Evolutionary conservation across 2,888 invertebrate species (phyloP), one percentile per base, ranked within the genome.

Genomic region (Prosopocoilus inquinatus): DNA sequence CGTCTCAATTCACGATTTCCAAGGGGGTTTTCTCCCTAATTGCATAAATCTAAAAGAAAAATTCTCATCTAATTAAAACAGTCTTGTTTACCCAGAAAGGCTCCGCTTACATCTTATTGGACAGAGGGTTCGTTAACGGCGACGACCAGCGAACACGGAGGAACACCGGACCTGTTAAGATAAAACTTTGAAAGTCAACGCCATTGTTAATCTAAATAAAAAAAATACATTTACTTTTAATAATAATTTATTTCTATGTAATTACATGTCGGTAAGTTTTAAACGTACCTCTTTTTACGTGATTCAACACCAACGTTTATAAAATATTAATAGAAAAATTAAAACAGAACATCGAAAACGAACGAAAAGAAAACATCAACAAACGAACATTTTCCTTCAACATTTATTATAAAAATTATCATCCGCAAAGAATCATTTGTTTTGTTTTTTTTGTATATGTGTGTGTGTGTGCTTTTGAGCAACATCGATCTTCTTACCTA

Each of bases 211-310:
- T 3, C 20, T 28, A 28, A 28, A 5, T 2, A 28, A 28, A 28
- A 3, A 28, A 2, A n/a, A n/a, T n/a, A 5, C 20, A 7, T 28
- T 28, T 28, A 20, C 50, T 55, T 57, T 52, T 39, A 52, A 57
- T 53, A 55, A 55, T 55, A 46, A 33, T 57, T 57, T 57, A 57
- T 60, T 63, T 63, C 60, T 61, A 61, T 63, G 59, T 60, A 59
- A 64, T 59, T 64, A 62, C 61, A 64, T 60, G 49, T 62, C 56
- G 55, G 59, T 56, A 58, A 58, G 58, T 63, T n/a, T n/a, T 60
- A 60, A 53, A 53, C 46, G 48, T 64, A 58, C 45, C 53, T 55
- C 52, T 56, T 62, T 55, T 57, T 53, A 56, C 53, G 54, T 55
- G 33, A 48, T 58, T 50, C 54, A 64, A 64, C 60, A 60, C 60